Evolutionary conservation across 2,888 invertebrate species (phyloP).

Genomic region (Tenthredo notha): DNA sequence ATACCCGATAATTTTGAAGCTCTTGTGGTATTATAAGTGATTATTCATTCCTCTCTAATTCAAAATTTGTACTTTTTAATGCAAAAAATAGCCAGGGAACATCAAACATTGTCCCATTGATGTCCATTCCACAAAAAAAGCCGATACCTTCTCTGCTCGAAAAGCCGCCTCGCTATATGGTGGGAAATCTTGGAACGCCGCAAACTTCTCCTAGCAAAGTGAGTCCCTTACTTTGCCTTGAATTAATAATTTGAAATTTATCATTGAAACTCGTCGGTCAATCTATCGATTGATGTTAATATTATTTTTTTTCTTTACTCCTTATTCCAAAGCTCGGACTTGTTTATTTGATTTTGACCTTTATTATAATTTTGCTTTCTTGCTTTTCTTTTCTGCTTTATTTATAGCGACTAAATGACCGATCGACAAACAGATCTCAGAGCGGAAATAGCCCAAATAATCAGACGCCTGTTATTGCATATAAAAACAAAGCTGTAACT

Average conservation of each 20-base stretch:
- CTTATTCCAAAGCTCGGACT: not conserved
- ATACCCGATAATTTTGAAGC: too few relatives aligned
- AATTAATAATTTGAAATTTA: not conserved
- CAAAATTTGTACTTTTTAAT: not conserved
- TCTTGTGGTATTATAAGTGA: too few relatives aligned
- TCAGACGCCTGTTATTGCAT: not conserved
- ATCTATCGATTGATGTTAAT: too few relatives aligned
- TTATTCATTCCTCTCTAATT: not conserved
- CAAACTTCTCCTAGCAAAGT: slow-evolving; percentile 51
- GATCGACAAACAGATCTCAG: not conserved
- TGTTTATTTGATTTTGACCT: not conserved
- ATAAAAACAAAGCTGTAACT: not conserved
- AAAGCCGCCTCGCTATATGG: slow-evolving; percentile 52
- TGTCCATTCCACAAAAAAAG: slow-evolving; percentile 36
- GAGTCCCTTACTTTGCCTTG: not conserved
- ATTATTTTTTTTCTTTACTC: not conserved
- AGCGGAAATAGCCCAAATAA: not conserved
- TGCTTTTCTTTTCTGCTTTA: not conserved
- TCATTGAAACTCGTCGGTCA: not conserved
- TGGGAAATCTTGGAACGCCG: slow-evolving; percentile 12
- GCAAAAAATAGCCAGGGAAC: not conserved
- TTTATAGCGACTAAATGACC: slow-evolving; percentile 22
- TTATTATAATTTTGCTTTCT: slow-evolving; percentile 2
- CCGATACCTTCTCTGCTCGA: slow-evolving; percentile 24
- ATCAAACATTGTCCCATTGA: slow-evolving; percentile 7